These are phyloP conservation scores for Zhengitettix transpicula DNA, from an alignment of 2,888 invertebrate species.

Conservation along the genomic window DNA sequence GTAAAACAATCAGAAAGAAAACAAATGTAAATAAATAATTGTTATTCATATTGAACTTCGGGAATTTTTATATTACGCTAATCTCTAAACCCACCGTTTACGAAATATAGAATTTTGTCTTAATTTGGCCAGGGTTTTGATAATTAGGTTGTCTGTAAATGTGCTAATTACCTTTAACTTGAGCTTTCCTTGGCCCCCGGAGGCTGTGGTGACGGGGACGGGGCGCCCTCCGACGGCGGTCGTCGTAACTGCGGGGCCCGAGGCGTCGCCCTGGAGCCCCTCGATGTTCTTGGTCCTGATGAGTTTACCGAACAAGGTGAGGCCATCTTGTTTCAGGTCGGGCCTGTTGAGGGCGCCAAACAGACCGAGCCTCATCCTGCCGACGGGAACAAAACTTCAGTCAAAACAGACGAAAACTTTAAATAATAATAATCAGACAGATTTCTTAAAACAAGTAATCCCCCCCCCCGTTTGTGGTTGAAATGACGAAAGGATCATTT, in stretches of 20 bases:
- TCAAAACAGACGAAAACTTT: too few species aligned
- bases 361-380: slow-evolving; percentile 1
- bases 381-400: neutral
- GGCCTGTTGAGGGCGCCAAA: slow-evolving; percentile 24
- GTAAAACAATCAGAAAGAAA: too few species aligned
- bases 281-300: slow-evolving; percentile 72
- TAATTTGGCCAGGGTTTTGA: too few species aligned
- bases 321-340: slow-evolving; percentile 39
- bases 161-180: neutral
- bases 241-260: slow-evolving; percentile 15
- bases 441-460: too few species aligned
- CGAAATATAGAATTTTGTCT: too few species aligned
- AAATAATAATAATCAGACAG: too few species aligned
- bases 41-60: too few species aligned
- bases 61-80: too few species aligned
- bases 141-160: neutral
- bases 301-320: slow-evolving; percentile 64
- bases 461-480: too few species aligned
- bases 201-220: neutral
- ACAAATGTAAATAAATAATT: too few species aligned
- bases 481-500: too few species aligned
- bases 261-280: slow-evolving; percentile 37
- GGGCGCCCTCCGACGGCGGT: neutral
- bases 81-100: too few species aligned
- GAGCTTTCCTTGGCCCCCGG: neutral